phyloP scores from a whole-genome alignment of 2,797 vertebrate species.

The Moxostoma hubbsi region DNA sequence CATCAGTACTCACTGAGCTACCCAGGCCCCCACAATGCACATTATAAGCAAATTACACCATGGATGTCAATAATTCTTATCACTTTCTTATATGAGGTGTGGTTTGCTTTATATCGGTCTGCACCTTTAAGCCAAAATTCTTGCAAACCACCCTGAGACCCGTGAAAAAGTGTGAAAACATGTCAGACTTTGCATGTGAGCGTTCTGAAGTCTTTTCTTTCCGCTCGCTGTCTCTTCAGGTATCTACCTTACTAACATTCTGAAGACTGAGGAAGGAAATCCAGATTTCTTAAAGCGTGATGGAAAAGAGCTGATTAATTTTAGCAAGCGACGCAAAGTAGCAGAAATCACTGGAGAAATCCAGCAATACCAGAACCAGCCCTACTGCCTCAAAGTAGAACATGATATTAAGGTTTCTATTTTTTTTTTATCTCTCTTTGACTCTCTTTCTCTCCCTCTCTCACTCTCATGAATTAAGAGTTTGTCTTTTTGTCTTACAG shows the following conservation, averaged over 20 bases:
- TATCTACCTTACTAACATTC: constrained; percentile 98
- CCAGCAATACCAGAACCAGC: constrained; percentile 99
- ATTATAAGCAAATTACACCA: too few relatives aligned
- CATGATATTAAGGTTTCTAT: constrained; percentile 88
- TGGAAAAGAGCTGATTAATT: constrained; percentile 96
- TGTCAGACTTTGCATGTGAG: not conserved
- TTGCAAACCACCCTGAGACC: too few relatives aligned
- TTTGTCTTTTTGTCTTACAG: constrained; percentile 68
- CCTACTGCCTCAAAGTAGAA: constrained; percentile 92
- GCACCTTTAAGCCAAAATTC: too few relatives aligned
- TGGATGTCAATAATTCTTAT: too few relatives aligned
- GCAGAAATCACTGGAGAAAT: constrained; percentile 99
- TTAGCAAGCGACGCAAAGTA: constrained; percentile 97
- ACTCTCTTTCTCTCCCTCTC: not conserved
- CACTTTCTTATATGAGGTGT: too few relatives aligned
- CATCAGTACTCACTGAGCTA: too few relatives aligned
- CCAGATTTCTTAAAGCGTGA: constrained; percentile 94
- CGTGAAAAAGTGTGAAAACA: not conserved
- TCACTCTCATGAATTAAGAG: not conserved
- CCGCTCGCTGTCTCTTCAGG: constrained; percentile 71
- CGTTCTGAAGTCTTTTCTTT: not conserved
- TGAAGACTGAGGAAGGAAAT: constrained; percentile 98
- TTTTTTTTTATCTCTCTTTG: not conserved
- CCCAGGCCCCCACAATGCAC: too few relatives aligned
- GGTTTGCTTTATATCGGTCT: too few relatives aligned